Conservation (phyloP, 2,888 invertebrate species). For the Oegoconia quadripuncta region DNA sequence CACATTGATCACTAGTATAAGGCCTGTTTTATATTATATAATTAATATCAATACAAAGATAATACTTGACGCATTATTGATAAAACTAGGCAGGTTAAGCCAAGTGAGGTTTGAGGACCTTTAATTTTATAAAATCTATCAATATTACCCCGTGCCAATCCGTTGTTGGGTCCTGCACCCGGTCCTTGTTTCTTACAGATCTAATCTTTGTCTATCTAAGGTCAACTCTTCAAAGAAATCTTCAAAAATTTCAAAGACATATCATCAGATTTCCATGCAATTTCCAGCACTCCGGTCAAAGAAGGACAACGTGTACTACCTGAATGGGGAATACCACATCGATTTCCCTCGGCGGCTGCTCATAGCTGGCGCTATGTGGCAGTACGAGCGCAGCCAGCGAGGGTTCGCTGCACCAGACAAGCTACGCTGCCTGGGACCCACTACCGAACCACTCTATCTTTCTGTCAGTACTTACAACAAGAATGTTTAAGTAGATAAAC, state of each 20-base stretch:
- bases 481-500: too few relatives aligned
- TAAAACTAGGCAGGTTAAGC: too few relatives aligned
- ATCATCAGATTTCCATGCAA: constrained; percentile 3
- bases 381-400: constrained; percentile 90
- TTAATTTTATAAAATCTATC: too few relatives aligned
- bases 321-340: constrained; percentile 97
- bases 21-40: too few relatives aligned
- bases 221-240: not conserved
- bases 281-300: constrained; percentile 88
- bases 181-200: too few relatives aligned
- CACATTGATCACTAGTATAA: too few relatives aligned
- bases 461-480: constrained; percentile 76
- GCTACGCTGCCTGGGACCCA: constrained; percentile 91
- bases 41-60: too few relatives aligned
- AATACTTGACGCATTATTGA: too few relatives aligned
- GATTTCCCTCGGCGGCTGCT: constrained; percentile 90
- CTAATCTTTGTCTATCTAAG: too few relatives aligned
- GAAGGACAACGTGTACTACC: constrained; percentile 88
- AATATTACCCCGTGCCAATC: too few relatives aligned
- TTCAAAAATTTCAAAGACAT: not conserved
- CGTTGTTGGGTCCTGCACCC: too few relatives aligned
- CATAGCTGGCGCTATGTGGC: constrained; percentile 92
- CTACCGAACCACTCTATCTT: constrained; percentile 91
- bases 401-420: constrained; percentile 92
- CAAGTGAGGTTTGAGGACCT: too few relatives aligned